These are phyloP conservation scores for Hyaena hyaena DNA, from an alignment of 2,113 vertebrate genomes.

Conservation along the genomic window DNA sequence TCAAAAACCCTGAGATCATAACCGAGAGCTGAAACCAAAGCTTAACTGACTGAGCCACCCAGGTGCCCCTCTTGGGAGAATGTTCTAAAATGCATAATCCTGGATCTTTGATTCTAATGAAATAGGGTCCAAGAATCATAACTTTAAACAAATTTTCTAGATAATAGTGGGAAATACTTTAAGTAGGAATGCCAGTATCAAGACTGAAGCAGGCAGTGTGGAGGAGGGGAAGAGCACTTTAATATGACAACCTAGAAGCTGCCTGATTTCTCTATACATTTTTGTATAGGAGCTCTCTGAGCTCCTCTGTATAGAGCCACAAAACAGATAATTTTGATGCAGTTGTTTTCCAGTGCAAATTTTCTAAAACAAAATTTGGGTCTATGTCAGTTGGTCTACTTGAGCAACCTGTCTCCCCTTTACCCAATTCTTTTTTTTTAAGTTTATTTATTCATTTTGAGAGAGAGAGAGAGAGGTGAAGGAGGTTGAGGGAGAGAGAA, in stretches of 20 bases:
- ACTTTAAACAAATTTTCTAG: background rate
- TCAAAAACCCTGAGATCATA: no score
- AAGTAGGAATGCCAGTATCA: background rate
- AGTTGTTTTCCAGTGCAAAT: background rate
- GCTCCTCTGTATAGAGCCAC: background rate
- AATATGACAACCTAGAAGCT: background rate
- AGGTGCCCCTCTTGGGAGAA: background rate
- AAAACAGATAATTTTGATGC: background rate
- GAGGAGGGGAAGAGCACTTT: background rate
- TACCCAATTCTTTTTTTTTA: no score
- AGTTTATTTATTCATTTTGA: no score
- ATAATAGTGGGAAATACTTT: background rate
- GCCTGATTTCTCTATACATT: background rate
- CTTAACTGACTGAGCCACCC: no score
- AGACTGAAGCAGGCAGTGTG: background rate
- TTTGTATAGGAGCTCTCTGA: background rate
- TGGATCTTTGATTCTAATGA: background rate
- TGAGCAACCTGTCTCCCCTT: background rate
- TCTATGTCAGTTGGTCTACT: no score
- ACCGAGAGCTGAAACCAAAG: no score
- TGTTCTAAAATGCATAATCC: background rate
- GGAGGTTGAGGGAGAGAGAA: no score
- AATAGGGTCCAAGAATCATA: background rate
- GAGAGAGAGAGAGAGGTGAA: no score
- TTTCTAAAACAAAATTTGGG: background rate